Conservation (phyloP, 2,113 vertebrate genomes). For the Prunella fulvescens region DNA sequence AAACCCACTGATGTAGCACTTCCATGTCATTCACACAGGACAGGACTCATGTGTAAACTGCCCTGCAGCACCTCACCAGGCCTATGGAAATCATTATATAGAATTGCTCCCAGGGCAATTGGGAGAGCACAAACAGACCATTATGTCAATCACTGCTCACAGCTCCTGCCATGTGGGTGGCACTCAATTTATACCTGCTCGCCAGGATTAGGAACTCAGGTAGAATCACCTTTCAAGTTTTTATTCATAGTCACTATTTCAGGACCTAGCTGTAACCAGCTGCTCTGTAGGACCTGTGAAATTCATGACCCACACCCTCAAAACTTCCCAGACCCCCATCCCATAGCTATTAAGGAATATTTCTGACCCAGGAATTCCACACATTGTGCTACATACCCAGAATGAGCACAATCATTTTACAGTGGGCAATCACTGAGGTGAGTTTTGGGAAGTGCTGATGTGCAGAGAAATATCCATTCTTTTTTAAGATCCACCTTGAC, state of each 20-base stretch:
- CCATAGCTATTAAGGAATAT: neutral
- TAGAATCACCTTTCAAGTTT: neutral
- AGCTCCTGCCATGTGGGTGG: neutral
- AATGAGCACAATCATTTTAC: neutral
- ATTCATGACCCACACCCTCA: neutral
- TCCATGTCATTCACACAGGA: neutral
- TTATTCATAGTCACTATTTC: neutral
- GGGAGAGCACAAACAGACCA: neutral
- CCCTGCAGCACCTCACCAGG: neutral
- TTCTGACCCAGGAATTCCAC: neutral
- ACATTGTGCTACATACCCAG: rapidly evolving
- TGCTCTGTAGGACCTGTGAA: neutral
- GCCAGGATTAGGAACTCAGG: neutral
- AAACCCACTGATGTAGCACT: neutral
- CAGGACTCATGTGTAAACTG: neutral
- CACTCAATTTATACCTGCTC: neutral
- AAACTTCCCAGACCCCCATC: neutral
- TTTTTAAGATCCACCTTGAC: neutral
- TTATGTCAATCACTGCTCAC: neutral
- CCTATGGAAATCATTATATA: neutral
- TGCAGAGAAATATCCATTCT: neutral
- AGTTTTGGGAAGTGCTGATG: neutral
- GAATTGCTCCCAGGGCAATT: neutral
- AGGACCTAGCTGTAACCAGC: neutral
- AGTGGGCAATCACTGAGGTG: neutral